Evolutionary conservation across 2,888 invertebrate genomes (phyloP).

Genomic region (Gibbula magus): DNA sequence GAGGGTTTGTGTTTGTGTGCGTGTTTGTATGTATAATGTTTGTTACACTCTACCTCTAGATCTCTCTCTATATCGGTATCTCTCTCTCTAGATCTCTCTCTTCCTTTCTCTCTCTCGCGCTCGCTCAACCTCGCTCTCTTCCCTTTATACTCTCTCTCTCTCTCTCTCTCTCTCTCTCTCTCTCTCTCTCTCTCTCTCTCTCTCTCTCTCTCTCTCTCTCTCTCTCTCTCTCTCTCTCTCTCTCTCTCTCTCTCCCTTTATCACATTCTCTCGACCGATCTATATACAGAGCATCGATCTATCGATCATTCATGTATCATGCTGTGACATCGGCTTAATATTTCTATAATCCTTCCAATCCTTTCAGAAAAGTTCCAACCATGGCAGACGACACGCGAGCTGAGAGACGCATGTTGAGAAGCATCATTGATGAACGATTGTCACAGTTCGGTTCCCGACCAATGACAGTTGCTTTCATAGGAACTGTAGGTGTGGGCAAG

Average conservation of each 20-base stretch:
- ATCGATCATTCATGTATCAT: no score
- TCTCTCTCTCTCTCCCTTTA: neutral
- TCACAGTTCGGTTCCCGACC: neutral
- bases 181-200: constrained; percentile 22
- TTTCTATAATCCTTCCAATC: no score
- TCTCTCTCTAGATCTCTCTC: neutral
- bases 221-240: neutral
- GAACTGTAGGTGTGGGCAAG: neutral
- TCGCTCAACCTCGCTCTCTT: neutral
- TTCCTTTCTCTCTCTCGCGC: neutral
- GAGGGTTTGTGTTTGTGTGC: neutral
- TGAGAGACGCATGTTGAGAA: no score
- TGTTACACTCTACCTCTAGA: neutral
- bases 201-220: constrained; percentile 22
- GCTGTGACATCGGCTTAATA: no score
- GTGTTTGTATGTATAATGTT: no score
- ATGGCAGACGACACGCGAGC: no score
- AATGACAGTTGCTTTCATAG: neutral
- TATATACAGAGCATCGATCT: neutral
- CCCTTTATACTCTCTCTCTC: neutral
- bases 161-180: neutral
- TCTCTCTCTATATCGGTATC: neutral
- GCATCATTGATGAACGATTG: no score
- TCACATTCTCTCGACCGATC: neutral
- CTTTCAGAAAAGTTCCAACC: no score